Evolutionary conservation across 2,888 invertebrate genomes (phyloP), one percentile per base, ranked within the genome.

Genomic region (Arrhopalites spinosus): DNA sequence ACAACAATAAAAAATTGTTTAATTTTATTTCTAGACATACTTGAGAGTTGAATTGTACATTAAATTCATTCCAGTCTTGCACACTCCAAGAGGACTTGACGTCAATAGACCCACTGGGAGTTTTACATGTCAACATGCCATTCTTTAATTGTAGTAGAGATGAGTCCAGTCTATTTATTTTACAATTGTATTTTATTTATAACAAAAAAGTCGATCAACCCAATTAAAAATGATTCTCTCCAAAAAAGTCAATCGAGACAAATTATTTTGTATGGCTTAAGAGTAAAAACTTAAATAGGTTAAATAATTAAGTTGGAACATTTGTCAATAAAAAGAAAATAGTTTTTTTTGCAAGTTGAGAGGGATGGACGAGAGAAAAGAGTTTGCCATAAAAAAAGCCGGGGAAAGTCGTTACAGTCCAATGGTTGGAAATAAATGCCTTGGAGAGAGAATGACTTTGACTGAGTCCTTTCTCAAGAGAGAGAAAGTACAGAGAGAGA

Each of bases 41-140:
- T 7, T 36, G 36, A 36, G 36, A 75, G 27, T 78, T 80, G 17
- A 67, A 75, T n/a, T 70, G 74, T 15, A 82, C 43, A 47, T 80
- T 79, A 73, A 81, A 81, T 43, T 77, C 74, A 66, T 80, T 80
- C 80, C 81, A 81, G 27, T 73, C 74, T 17, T 74, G 74, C n/a
- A 83, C 61, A 13, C 70, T 30, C 81, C 81, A 82, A 1, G 78
- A 78, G 13, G 79, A 75, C 56, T 78, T 76, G n/a, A 74, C 68
- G 11, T 76, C 47, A 20, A 80, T 63, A n/a, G 77, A 76, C 23
- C 79, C 80, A 56, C 72, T 78, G 13, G 79, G 72, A 66, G 78
- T 74, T 29, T 78, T 73, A 17, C 77, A 79, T 45, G 56, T 76
- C 53, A 83, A 11, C 72, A 73, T 69, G 61, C 77, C 74, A 56